phyloP scores from a whole-genome alignment of 1,140 invertebrate genomes.

The Eriosoma lanigerum region DNA sequence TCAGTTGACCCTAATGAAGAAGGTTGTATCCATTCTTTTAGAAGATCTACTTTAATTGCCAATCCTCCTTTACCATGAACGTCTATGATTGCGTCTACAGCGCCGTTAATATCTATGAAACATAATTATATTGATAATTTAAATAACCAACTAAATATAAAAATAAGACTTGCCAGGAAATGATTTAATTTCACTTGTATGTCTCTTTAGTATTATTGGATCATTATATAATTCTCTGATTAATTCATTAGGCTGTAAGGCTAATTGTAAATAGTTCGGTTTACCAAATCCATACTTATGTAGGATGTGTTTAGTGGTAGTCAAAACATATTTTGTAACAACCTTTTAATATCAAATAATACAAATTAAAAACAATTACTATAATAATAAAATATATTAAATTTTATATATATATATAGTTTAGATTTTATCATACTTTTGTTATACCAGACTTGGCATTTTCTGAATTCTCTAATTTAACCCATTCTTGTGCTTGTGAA shows the following conservation, averaged over 20 bases:
- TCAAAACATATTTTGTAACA: conserved; percentile 58
- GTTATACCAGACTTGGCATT: conserved; percentile 53
- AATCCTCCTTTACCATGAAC: conserved; percentile 57
- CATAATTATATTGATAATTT: not conserved
- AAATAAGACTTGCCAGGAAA: conserved; percentile 40
- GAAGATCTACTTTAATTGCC: conserved; percentile 57
- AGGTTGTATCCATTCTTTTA: conserved; percentile 59
- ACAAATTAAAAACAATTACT: too few species aligned
- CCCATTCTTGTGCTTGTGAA: conserved; percentile 54
- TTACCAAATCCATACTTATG: conserved; percentile 58
- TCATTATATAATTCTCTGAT: conserved; percentile 59
- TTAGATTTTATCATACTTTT: too few species aligned
- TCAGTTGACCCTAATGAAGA: conserved; percentile 5
- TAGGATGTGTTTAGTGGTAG: conserved; percentile 59
- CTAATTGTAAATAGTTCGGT: conserved; percentile 57
- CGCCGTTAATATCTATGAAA: conserved; percentile 59
- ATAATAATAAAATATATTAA: too few species aligned
- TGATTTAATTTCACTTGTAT: conserved; percentile 53
- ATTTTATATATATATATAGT: too few species aligned
- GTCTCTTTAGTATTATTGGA: conserved; percentile 57
- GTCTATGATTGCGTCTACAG: conserved; percentile 56
- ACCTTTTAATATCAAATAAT: conserved; percentile 52
- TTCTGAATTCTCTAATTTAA: conserved; percentile 52
- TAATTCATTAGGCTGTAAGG: conserved; percentile 57
- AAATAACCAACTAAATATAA: not conserved